Evolutionary conservation across 1,140 invertebrate species (phyloP), one percentile per base, ranked within the genome.

Genomic region (Anastrepha obliqua): DNA sequence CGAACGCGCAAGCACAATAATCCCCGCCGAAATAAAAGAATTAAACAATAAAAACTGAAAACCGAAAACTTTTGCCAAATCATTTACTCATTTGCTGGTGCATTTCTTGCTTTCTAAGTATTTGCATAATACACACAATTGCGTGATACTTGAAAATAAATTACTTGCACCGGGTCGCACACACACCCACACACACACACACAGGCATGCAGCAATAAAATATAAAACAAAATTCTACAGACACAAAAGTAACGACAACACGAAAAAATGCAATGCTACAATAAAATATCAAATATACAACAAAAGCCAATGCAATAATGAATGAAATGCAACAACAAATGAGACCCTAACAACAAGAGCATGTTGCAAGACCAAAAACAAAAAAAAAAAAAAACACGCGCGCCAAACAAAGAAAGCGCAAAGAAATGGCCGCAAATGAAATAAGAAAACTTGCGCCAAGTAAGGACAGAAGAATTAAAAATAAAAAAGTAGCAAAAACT

Each of bases 51-150:
- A 64, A 64, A 74, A 47, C 8, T 17, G 47, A 67, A 81, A 81
- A 11, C 11, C 0, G 20, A 7, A 81, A 81, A 81, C 2, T 81
- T 81, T 55, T 3, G 17, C 6, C 47, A 55, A 81, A 81, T 81
- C 47, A 55, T 81, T 51, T 81, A 81, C 47, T 81, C 74, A 81
- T 81, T 55, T 81, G 47, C n/a, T 55, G n/a, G 17, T 47, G 15
- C 74, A 81, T 81, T 81, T 20, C 47, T 81, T 81, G 15, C 47
- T 62, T 55, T 47, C 20, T 47, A 42, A 42, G 5, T 29, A 55
- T 81, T 81, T 81, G 74, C 74, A 81, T 81, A 81, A 81, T 81
- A 81, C 15, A 81, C 47, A 81, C 47, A 81, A 81, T 81, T 81
- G 74, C 74, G 74, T 81, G 74, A 81, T 58, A 81, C 47, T 81